These are phyloP conservation scores for Actinia equina DNA, from an alignment of 64 coral and sea anemone genomes.

Conservation along the genomic window DNA sequence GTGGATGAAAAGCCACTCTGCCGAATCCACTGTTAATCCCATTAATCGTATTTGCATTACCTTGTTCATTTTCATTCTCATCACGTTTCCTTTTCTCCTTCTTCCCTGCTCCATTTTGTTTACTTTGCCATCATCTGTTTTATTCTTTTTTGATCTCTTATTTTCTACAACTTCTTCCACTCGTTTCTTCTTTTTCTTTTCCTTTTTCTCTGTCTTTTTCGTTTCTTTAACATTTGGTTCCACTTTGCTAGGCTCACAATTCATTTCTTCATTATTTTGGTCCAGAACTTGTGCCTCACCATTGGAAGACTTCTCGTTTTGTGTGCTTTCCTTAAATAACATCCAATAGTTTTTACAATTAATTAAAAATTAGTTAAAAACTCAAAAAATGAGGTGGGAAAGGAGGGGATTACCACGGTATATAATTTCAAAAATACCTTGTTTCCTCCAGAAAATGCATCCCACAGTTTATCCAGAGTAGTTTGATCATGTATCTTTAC, in stretches of 20 bases:
- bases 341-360: no score
- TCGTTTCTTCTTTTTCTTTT: conserved; percentile 33
- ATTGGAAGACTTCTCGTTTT: neutral
- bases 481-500: conserved; percentile 58
- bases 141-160: conserved; percentile 22
- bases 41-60: neutral
- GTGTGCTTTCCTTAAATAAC: neutral
- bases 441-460: conserved; percentile 64
- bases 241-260: neutral
- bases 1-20: no score
- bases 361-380: neutral
- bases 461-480: conserved; percentile 82
- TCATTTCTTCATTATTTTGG: neutral
- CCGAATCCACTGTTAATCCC: no score
- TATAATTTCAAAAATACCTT: neutral
- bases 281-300: neutral
- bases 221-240: neutral
- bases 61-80: conserved; percentile 21
- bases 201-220: conserved; percentile 19
- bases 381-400: neutral
- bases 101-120: neutral
- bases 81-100: conserved; percentile 59
- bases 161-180: conserved; percentile 20
- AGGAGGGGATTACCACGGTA: no score
- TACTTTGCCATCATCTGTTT: neutral